Conservation (phyloP, 2,797 vertebrate species). For the Knipowitschia caucasica region DNA sequence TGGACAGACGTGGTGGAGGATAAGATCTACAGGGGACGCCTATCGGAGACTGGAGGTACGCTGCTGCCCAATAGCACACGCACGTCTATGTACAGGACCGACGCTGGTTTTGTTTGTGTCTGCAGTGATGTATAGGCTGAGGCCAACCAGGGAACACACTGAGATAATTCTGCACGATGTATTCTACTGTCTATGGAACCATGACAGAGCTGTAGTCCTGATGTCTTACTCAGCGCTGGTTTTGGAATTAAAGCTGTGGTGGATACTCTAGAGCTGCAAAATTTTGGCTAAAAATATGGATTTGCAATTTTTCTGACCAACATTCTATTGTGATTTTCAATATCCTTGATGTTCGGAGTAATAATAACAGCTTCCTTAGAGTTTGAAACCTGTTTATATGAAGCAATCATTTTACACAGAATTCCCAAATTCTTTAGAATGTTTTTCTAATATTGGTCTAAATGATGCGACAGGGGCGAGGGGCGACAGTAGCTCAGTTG, state of each 20-base stretch:
- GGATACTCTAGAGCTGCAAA: too few relatives aligned
- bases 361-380: too few relatives aligned
- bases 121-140: constrained; percentile 16
- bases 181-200: neutral
- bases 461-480: too few relatives aligned
- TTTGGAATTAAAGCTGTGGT: neutral
- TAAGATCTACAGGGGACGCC: constrained; percentile 95
- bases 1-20: constrained; percentile 99
- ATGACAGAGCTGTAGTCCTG: neutral
- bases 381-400: too few relatives aligned
- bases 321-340: too few relatives aligned
- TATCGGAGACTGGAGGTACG: constrained; percentile 91
- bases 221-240: neutral
- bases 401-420: too few relatives aligned
- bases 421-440: too few relatives aligned
- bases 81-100: constrained; percentile 2
- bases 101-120: constrained; percentile 15
- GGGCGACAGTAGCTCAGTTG: too few relatives aligned
- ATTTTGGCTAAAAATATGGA: too few relatives aligned
- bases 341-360: too few relatives aligned
- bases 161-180: too few relatives aligned
- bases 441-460: too few relatives aligned
- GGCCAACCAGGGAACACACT: neutral
- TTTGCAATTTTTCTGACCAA: neutral
- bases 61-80: neutral